phyloP scores from a whole-genome alignment of 92 coral and sea anemone species.

The Chrysogorgia sp. region DNA sequence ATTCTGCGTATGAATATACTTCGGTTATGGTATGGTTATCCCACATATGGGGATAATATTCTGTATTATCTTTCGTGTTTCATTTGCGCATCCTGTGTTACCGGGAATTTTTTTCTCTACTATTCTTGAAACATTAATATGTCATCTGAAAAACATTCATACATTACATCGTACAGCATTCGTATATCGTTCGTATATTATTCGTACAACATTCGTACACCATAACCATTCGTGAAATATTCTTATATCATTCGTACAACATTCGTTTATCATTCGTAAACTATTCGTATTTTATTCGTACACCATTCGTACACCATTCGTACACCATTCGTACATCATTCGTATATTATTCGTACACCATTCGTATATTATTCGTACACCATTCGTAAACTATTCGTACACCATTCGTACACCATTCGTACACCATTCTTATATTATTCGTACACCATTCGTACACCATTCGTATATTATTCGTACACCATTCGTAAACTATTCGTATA shows the following conservation, averaged over 20 bases:
- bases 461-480: too few species aligned
- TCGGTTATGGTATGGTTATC: slow-evolving; percentile 4
- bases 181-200: slow-evolving; percentile 5
- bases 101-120: too few species aligned
- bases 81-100: too few species aligned
- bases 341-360: slow-evolving; percentile 8
- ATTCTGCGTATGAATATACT: slow-evolving; percentile 2
- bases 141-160: neutral
- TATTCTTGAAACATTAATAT: neutral
- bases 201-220: slow-evolving; percentile 1
- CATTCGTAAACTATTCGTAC: slow-evolving; percentile 1
- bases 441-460: neutral
- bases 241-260: neutral
- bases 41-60: too few species aligned
- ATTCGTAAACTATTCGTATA: too few species aligned
- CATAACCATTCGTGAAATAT: neutral
- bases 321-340: slow-evolving; percentile 5
- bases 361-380: neutral
- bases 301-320: neutral
- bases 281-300: too few species aligned
- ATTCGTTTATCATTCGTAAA: neutral
- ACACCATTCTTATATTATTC: neutral
- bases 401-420: neutral
- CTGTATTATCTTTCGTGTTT: neutral
- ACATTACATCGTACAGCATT: neutral